Evolutionary conservation across 2,888 invertebrate genomes (phyloP).

Genomic region (Germaria angustata): DNA sequence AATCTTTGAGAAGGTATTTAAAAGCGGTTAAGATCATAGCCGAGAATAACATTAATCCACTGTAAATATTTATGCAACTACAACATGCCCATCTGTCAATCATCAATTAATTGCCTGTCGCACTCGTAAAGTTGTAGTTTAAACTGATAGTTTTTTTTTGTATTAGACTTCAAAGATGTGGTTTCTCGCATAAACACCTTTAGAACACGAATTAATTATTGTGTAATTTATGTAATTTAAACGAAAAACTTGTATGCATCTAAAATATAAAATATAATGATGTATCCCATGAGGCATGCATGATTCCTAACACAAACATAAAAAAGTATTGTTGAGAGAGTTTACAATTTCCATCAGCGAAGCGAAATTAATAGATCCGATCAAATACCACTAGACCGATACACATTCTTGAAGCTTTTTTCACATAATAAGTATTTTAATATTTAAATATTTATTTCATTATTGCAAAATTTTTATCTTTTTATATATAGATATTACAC

Average conservation of each 20-base stretch:
- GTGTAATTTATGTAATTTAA: constrained; percentile 26
- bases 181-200: constrained; percentile 11
- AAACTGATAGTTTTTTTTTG: constrained; percentile 15
- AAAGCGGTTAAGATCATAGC: constrained; percentile 52
- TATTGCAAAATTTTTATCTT: no score
- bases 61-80: constrained; percentile 4
- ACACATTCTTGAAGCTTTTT: no score
- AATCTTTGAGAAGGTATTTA: constrained; percentile 4
- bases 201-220: constrained; percentile 7
- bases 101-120: not conserved
- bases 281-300: not conserved
- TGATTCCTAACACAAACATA: no score
- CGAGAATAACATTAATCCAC: not conserved
- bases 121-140: not conserved
- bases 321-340: no score
- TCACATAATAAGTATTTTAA: no score
- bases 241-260: not conserved
- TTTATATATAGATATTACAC: no score
- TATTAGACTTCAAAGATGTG: constrained; percentile 14
- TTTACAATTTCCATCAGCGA: no score
- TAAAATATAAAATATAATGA: not conserved
- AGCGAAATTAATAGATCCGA: no score
- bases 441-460: no score
- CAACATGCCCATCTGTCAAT: constrained; percentile 17
- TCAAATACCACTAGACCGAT: no score